Evolutionary conservation across 2,888 invertebrate genomes (phyloP), one percentile per base, ranked within the genome.

Genomic region (Barypeithes pellucidus): DNA sequence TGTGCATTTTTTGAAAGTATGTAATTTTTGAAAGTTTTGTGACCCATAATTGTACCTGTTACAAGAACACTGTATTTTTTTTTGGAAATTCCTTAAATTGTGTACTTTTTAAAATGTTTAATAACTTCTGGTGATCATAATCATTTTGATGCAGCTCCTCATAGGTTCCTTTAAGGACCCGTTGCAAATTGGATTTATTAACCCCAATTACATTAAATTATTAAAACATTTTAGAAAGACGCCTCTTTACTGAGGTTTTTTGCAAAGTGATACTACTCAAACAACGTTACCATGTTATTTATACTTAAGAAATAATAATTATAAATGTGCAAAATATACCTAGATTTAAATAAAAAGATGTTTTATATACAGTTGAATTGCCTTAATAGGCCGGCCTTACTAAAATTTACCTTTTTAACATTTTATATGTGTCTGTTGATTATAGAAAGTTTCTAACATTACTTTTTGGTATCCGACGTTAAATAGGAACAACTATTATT

Each of bases 311-410:
- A 33, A 16, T 57, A 33, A 29, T 61, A 52, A 29, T 29, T 29
- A 29, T 61, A 52, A 47, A 41, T 61, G 68, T 61, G 68, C 68
- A 68, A 61, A 68, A 62, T 61, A 61, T 50, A 63, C 33, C 8
- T 63, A 63, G 29, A 63, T 63, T 43, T 50, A 36, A 62, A n/a
- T n/a, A 29, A 59, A 43, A 50, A 63, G 20, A 61, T 61, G 60
- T 65, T 73, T 73, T 62, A 57, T 74, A 70, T 62, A 74, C 67
- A 69, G 66, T 78, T 78, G 77, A 80, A 78, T 79, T 81, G 84
- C 84, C 84, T 84, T 83, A 79, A 77, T 69, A 12, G 83, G 84
- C 83, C 81, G 82, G 84, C 84, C 84, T 84, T 84, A 83, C 80
- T 67, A 81, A 80, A 81, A 80, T 77, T 81, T 80, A 80, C 81